phyloP scores from a whole-genome alignment of 2,113 vertebrate species.

The Syngnathus scovelli region DNA sequence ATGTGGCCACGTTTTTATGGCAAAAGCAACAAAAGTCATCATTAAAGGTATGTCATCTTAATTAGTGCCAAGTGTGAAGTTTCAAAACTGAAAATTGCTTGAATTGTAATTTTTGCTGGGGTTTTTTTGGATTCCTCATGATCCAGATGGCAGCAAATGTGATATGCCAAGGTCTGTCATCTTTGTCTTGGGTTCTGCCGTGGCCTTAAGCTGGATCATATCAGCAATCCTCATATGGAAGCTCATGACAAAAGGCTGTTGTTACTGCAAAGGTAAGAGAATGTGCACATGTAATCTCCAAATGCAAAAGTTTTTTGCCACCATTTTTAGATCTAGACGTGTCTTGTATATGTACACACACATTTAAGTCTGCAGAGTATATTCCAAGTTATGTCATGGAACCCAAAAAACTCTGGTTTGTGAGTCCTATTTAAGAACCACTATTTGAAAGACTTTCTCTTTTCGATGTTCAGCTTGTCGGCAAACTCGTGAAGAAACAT shows the following conservation, averaged over 20 bases:
- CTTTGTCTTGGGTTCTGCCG: conserved; percentile 1
- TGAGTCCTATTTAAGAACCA: neutral
- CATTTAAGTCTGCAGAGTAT: too few relatives aligned
- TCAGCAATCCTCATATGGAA: conserved; percentile 11
- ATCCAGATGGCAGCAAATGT: neutral
- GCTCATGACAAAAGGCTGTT: conserved; percentile 14
- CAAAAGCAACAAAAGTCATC: conserved; percentile 15
- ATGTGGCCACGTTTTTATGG: conserved; percentile 11
- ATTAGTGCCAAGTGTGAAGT: neutral
- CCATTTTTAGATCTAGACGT: too few relatives aligned
- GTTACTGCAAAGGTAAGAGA: neutral
- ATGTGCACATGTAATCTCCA: neutral
- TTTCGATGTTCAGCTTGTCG: neutral
- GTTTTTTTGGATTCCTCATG: neutral
- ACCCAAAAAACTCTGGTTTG: neutral
- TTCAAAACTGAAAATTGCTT: neutral
- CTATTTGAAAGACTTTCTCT: neutral
- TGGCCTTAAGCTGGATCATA: conserved; percentile 6
- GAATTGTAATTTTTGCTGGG: neutral
- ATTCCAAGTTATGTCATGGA: too few relatives aligned
- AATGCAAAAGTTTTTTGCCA: too few relatives aligned
- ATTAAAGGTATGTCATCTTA: conserved; percentile 1
- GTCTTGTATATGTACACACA: too few relatives aligned
- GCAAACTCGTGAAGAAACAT: neutral
- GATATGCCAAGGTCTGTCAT: neutral